Evolutionary conservation across 1,140 invertebrate species (phyloP), one percentile per base, ranked within the genome.

Genomic region (Eciton burchellii): DNA sequence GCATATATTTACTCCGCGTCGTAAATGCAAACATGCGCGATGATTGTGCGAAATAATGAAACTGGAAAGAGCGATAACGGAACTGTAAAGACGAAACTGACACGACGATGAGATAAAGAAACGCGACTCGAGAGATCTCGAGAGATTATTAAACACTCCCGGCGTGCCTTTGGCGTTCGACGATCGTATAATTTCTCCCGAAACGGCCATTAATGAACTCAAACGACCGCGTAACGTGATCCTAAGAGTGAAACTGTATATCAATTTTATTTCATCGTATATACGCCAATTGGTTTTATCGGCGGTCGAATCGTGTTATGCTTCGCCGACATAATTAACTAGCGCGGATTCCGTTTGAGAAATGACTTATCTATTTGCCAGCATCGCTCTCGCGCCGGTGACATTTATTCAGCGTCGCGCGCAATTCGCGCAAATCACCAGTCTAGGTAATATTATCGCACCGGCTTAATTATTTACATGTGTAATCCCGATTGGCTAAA

Each of bases 261-360:
- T 79, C 49, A 56, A 79, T 79, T 76, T 76, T 76, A 70, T 79
- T 45, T 68, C 35, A 21, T 70, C 49, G 24, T 79, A 56, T 65
- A 52, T 65, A 52, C 43, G 68, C 43, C 21, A 45, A 29, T 68
- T 56, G 35, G 24, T 68, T 79, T 79, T 68, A 79, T 79, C 63
- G 65, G 19, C 14, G 43, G n/a, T n/a, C 24, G 52, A 68, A 56
- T 45, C 52, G 9, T 45, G 63, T 79, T 57, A 70, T 68, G 49
- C 16, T 54, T 56, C 24, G 49, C 16, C 41, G 24, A 43, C 52
- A 45, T 79, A 79, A 77, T 68, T 77, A 68, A 66, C 63, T 29
- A 56, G 19, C 63, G 35, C 26, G n/a, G 63, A 79, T 79, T 56
- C 49, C 65, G 63, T 56, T 70, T 70, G 63, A 79, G 63, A 79